Conservation (phyloP, 2,888 invertebrate genomes). For the Incurvaria masculella region DNA sequence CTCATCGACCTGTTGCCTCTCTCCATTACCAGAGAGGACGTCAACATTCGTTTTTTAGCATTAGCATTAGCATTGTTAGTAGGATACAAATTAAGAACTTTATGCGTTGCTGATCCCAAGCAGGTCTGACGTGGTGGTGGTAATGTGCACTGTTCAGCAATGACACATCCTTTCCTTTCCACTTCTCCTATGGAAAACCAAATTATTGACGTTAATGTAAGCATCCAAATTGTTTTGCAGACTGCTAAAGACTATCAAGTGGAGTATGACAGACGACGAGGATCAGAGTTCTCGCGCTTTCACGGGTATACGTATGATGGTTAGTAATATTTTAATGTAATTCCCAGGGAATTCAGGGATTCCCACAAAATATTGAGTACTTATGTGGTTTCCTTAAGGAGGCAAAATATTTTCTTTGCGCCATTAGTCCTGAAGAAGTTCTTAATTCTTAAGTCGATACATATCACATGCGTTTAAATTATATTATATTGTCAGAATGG, state of each 20-base stretch:
- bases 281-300: slow-evolving; percentile 85
- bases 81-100: no score
- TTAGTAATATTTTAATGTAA: slow-evolving; percentile 19
- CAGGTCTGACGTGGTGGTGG: slow-evolving; percentile 73
- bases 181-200: no score
- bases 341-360: no score
- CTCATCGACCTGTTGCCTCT: slow-evolving; percentile 84
- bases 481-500: no score
- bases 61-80: slow-evolving; percentile 88
- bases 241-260: slow-evolving; percentile 85
- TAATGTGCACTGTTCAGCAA: slow-evolving; percentile 44
- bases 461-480: no score
- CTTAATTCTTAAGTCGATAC: no score
- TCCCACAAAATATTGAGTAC: no score
- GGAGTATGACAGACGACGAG: slow-evolving; percentile 79
- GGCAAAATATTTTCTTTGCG: no score
- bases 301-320: slow-evolving; percentile 99
- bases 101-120: slow-evolving; percentile 96
- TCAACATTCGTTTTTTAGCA: no score
- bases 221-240: slow-evolving; percentile 55
- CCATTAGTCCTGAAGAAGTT: no score
- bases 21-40: slow-evolving; percentile 81
- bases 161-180: not conserved
- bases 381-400: no score
- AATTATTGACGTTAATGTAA: no score